Evolutionary conservation across 2,888 invertebrate species (phyloP).

Genomic region (Pycnomerus fuliginosus): DNA sequence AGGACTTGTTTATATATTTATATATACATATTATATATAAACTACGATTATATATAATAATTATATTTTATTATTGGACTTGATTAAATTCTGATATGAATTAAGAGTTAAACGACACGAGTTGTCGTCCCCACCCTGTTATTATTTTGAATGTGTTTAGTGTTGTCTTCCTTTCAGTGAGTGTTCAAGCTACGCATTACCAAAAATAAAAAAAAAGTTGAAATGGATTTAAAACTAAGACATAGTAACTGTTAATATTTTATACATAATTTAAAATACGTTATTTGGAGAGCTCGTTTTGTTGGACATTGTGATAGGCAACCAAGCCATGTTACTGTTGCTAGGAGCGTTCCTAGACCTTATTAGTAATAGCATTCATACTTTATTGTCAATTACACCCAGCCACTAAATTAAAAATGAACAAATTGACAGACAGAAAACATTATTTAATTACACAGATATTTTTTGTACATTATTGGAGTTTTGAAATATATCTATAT

Average conservation of each 20-base stretch:
- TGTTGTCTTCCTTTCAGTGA: constrained; percentile 54
- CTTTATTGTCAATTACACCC: constrained; percentile 56
- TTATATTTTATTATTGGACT: constrained; percentile 52
- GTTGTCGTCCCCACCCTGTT: no score
- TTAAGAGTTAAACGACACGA: constrained; percentile 14
- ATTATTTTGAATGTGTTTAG: constrained; percentile 44
- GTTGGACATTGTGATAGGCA: constrained; percentile 56
- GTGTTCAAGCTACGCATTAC: constrained; percentile 55
- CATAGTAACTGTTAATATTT: constrained; percentile 56
- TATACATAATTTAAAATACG: constrained; percentile 56
- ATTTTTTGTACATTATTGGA: constrained; percentile 74
- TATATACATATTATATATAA: constrained; percentile 53
- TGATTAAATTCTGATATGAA: constrained; percentile 37
- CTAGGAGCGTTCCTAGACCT: constrained; percentile 52
- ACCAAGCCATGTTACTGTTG: constrained; percentile 54
- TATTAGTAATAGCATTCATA: constrained; percentile 51
- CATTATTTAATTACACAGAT: constrained; percentile 64
- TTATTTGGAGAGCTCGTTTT: constrained; percentile 55
- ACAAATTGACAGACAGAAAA: constrained; percentile 61
- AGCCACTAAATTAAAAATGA: constrained; percentile 51
- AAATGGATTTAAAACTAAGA: constrained; percentile 22
- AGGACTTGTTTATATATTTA: constrained; percentile 65
- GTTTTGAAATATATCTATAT: constrained; percentile 68
- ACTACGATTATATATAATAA: constrained; percentile 48
- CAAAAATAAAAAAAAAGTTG: constrained; percentile 42